Evolutionary conservation across 2,888 invertebrate species (phyloP), one percentile per base, ranked within the genome.

Genomic region (Brenthis ino): DNA sequence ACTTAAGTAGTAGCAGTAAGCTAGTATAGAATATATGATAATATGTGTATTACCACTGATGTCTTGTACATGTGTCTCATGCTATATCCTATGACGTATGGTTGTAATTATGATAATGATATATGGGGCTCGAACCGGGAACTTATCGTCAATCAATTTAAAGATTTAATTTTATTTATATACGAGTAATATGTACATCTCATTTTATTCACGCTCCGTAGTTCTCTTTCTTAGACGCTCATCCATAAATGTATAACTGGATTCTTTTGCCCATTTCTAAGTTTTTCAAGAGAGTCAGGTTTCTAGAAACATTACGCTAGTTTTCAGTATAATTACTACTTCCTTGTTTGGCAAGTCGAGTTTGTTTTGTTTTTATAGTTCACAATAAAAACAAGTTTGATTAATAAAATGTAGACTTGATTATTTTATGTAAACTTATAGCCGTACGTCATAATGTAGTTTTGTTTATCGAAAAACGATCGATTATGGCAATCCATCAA

Each of bases 251-350:
- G 65, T 57, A 53, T 61, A 65, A 65, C 58, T 57, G 47, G 55
- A 67, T 64, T 64, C 64, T 56, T 64, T 64, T 16, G 12, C 37
- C 16, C 54, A 55, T 33, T 68, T 64, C 55, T 16, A 63, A 55
- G 68, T 68, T 63, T 67, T 72, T 69, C 67, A 61, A 72, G 58
- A 64, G n/a, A 60, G 69, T 71, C 69, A 65, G 64, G 67, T 72
- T 72, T 67, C 57, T 54, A 65, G 60, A 65, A 63, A 48, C 56
- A 63, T 51, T 68, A 66, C 63, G 54, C 63, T 58, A 68, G 65
- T 66, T 71, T 71, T 56, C 63, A 65, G 58, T 63, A 55, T 56
- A 55, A 64, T 56, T 58, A 58, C 54, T 24, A 64, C 66, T 71
- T 68, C 64, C 64, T 61, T 67, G 64, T 61, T 53, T 51, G 8